Conservation (phyloP, 2,797 vertebrate genomes). For the Halcyon leucocephala region DNA sequence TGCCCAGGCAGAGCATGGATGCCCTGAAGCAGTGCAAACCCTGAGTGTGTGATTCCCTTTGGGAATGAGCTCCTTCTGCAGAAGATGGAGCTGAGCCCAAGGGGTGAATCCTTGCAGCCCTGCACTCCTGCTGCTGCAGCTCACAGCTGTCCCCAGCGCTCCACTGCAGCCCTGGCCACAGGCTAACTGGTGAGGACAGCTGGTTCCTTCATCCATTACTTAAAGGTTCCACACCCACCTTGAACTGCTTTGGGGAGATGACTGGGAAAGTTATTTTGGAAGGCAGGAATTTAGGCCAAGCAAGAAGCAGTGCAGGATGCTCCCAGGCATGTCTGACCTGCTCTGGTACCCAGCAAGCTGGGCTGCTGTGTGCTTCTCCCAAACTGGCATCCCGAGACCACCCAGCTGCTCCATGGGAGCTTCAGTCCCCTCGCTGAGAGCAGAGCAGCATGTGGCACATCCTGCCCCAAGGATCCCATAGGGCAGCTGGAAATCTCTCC, state of each 20-base stretch:
- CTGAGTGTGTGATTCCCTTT: background rate
- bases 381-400: background rate
- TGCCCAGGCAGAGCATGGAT: background rate
- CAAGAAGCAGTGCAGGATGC: background rate
- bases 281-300: background rate
- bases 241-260: background rate
- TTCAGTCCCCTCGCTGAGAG: background rate
- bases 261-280: background rate
- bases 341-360: background rate
- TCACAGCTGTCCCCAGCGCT: background rate
- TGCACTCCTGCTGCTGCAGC: background rate
- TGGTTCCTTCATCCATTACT: slow-evolving; percentile 3
- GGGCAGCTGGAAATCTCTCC: background rate
- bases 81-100: background rate
- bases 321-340: background rate
- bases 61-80: background rate
- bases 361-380: background rate
- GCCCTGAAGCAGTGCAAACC: background rate
- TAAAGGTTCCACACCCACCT: background rate
- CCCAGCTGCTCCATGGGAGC: fast-evolving
- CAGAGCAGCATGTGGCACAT: background rate
- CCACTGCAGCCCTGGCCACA: background rate
- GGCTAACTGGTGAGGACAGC: background rate
- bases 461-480: background rate
- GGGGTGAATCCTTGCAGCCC: background rate